Percentiles rank a stretch among this genome's conserved stretches.
Conservation (phyloP, 2,888 invertebrate genomes). For the Perithous albicinctus region DNA sequence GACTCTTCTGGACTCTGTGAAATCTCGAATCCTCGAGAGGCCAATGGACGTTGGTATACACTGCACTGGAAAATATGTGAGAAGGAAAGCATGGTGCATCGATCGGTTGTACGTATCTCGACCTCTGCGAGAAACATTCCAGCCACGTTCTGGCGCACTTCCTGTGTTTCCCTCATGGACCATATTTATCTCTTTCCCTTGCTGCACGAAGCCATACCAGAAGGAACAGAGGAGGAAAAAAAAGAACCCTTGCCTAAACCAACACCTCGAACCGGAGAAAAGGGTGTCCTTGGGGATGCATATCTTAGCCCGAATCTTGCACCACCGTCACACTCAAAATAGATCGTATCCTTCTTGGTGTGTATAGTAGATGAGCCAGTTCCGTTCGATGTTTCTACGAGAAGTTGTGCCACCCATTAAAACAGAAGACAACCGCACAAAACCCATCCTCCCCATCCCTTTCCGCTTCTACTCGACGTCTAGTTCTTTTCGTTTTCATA, state of each 20-base stretch:
- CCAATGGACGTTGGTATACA: not conserved
- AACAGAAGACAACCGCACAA: slow-evolving; percentile 39
- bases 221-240: slow-evolving; percentile 42
- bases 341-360: slow-evolving; percentile 56
- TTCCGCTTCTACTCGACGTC: slow-evolving; percentile 51
- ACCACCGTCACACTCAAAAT: slow-evolving; percentile 71
- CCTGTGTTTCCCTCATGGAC: slow-evolving; percentile 75
- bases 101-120: slow-evolving; percentile 42
- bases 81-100: slow-evolving; percentile 51
- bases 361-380: slow-evolving; percentile 49
- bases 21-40: slow-evolving; percentile 25
- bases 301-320: slow-evolving; percentile 76
- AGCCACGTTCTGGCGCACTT: slow-evolving; percentile 77
- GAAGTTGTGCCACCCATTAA: slow-evolving; percentile 49
- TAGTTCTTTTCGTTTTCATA: slow-evolving; percentile 38
- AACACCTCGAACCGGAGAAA: slow-evolving; percentile 76
- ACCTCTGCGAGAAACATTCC: slow-evolving; percentile 73
- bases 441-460: slow-evolving; percentile 39
- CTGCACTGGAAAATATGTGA: slow-evolving; percentile 16
- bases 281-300: slow-evolving; percentile 73
- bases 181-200: slow-evolving; percentile 78
- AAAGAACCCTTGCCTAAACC: slow-evolving; percentile 79
- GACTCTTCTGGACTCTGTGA: not conserved
- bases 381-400: slow-evolving; percentile 46
- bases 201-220: not conserved